Conservation (phyloP, 2,888 invertebrate genomes). For the Lepidocyrtinus sp. region DNA sequence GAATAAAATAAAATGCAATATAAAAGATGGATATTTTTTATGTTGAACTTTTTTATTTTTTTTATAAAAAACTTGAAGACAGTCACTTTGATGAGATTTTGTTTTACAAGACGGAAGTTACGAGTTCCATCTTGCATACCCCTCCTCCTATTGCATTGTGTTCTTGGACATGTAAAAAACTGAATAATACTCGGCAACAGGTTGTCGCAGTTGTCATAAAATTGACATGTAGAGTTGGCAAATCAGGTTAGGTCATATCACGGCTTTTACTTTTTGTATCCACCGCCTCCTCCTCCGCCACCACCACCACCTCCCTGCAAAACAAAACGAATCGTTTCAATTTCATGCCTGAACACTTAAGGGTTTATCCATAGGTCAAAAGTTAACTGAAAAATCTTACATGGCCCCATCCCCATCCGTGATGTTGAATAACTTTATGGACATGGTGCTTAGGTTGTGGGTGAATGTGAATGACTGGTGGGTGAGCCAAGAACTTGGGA, state of each 20-base stretch:
- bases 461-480: constrained; percentile 53
- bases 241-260: constrained; percentile 15
- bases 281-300: constrained; percentile 52
- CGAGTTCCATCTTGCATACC: constrained; percentile 26
- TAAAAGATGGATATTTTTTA: too few species aligned
- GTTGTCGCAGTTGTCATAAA: constrained; percentile 19
- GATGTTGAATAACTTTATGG: constrained; percentile 31
- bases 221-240: neutral
- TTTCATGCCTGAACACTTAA: neutral
- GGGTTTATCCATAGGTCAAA: neutral
- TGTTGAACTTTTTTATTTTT: constrained; percentile 42
- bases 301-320: constrained; percentile 41
- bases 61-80: constrained; percentile 56
- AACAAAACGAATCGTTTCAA: neutral
- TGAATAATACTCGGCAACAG: constrained; percentile 32
- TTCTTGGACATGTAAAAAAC: neutral
- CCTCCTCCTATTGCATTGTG: constrained; percentile 32
- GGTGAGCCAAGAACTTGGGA: constrained; percentile 46
- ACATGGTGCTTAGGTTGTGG: constrained; percentile 47
- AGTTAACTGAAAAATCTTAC: constrained; percentile 35
- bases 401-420: constrained; percentile 58
- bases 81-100: constrained; percentile 52
- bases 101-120: neutral
- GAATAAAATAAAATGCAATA: too few species aligned
- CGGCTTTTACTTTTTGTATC: constrained; percentile 28